Base-by-base conservation (phyloP, 1,140 invertebrate genomes). In the Nephotettix cincticeps region DNA sequence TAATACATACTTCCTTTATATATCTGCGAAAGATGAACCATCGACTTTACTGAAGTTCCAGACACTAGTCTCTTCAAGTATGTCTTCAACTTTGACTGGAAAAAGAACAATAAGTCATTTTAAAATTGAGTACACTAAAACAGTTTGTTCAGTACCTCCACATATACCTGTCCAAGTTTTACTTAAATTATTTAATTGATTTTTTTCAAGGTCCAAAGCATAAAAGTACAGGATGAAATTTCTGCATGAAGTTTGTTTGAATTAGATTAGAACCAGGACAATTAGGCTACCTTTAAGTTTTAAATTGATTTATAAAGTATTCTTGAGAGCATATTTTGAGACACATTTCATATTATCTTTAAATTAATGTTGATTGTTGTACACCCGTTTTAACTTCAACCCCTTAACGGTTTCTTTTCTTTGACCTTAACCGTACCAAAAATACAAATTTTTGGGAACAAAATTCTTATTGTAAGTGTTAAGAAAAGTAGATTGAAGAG, bases 1-100 rank as follows among this genome's bases (percentile, higher is more conserved):
- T n/a, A n/a, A n/a, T n/a, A n/a, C 36, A 43, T 65, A 65, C 29
- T 65, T 21, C 6, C 36, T 65, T 19, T 65, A 36, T 36, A 36
- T 30, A 65, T 61, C 21, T 61, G 56, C 1, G 27, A 11, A 6
- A 61, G 23, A 29, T 61, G 56, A 6, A 61, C 23, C 56, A 61
- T 61, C 3, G 56, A 27, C 27, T 61, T 61, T 4, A 61, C 13
- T 11, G 56, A 61, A 11, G 56, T 61, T 29, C 56, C 56, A 21
- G 56, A 25, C 25, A 27, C 6, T 14, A 61, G 27, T 14, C 56
- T 61, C 23, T 29, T 61, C 23, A 61, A 13, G 56, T 61, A 61
- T 27, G 13, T 61, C n/a, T 9, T 61, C 56, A 61, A 2, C 56
- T 61, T 61, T 25, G 56, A 9, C 56, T 61, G 56, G 23, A 61